Base-by-base conservation (phyloP, 1,140 invertebrate species). In the Pseudoatta argentina region DNA sequence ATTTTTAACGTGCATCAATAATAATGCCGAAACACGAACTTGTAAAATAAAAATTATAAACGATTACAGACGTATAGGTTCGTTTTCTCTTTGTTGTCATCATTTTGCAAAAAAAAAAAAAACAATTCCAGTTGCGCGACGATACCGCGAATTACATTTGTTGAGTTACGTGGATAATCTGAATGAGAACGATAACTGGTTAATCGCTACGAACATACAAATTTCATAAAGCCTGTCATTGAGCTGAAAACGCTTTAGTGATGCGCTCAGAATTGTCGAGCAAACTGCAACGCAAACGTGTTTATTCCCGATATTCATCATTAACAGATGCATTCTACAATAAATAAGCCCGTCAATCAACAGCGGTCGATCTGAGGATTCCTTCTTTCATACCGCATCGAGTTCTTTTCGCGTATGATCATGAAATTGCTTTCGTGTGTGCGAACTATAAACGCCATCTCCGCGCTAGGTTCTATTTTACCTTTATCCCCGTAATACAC, bases 391-490 rank as follows among this genome's bases (percentile, higher is more conserved):
- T 21, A 21, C 21, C 53, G 30, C 21, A 27, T 78, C 55, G 27
- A 51, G 7, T n/a, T 57, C n/a, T 90, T 79, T 61, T 77, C 76
- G 21, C 51, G 34, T n/a, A 53, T 85, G 79, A 85, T 79, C 79
- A 51, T 12, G 63, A 89, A 90, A 89, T 86, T 82, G 71, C 64
- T 81, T 85, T 76, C 57, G 53, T 72, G 53, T 67, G 72, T 71
- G n/a, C 34, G 59, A 90, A 85, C 69, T 73, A 89, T 76, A 75
- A 75, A 83, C 78, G 87, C 63, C 79, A 67, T 44, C 16, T 30
- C 12, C 18, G 53, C 24, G 86, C 14, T 8, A 44, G n/a, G 24
- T 30, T 18, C 30, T 34, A 89, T 57, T 88, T 44, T 89, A 51
- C 21, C 72, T 53, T 10, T 24, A 53, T 27, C 16, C 30, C 21